Base-by-base conservation (phyloP, 2,113 vertebrate species). In the Pseudorasbora parva region DNA sequence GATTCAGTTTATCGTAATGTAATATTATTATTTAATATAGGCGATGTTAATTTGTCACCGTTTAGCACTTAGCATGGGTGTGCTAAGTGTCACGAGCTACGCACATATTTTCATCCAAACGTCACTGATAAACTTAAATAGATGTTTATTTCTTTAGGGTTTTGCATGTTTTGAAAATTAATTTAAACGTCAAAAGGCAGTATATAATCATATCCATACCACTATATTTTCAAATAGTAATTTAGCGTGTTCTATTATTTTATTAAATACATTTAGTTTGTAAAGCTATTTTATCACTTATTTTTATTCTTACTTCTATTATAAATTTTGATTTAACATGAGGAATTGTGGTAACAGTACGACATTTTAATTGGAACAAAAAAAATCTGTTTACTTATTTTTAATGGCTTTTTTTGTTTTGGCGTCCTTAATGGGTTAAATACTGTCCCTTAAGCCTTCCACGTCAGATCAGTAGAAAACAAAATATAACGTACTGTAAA, bases 11-110 rank as follows among this genome's bases (percentile, higher is more conserved):
- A 81, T 51, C 12, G 8, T 69, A 69, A 17, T 8, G 27, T 15
- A 25, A 25, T 17, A 12, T 6, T n/a, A n/a, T 30, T 11, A 81
- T 54, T 69, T 37, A 69, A 19, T 7, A 0, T 41, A 33, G 8
- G 45, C 15, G 5, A 66, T 51, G 37, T 12, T 66, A 21, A 66
- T 80, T 66, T 51, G 49, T 56, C 8, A 30, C 25, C 8, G 43
- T 74, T 74, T 69, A 69, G 23, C 30, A n/a, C 8, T 51, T 71
- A 56, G 64, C 64, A 3, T 37, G n/a, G n/a, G 6, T 37, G 11
- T 19, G 79, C 5, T 71, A 56, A 80, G 64, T 11, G 45, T n/a
- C 19, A 56, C 30, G 27, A 81, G 79, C 64, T 81, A 25, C 79
- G 79, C 49, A 81, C 62, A 10, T 81, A 69, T 56, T 54, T 71